Base-by-base conservation (phyloP, 2,888 invertebrate genomes). In the Drosophila affinis region DNA sequence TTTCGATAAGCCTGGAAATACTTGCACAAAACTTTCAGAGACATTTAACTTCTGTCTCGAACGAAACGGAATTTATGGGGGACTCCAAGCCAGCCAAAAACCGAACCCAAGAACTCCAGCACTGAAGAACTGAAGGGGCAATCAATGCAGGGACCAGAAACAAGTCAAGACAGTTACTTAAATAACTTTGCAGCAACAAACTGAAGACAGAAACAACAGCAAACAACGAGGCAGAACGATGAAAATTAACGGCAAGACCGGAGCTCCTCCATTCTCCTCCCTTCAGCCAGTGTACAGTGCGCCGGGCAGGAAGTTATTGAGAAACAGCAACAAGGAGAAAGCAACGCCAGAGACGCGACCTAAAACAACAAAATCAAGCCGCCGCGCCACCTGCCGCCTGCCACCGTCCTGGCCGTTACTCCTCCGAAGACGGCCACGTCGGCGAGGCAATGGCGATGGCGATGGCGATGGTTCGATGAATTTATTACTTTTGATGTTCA, bases 401-500 rank as follows among this genome's bases (percentile, higher is more conserved):
- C 54, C 55, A 32, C 46, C 68, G 74, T 70, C 84, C 73, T 75
- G 73, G 57, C 29, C 53, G 52, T 7, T 7, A 6, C 14, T 5
- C n/a, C 14, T 39, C 7, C n/a, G 39, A 6, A 39, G 14, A 39
- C 7, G 39, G 39, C 39, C 14, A 6, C 39, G 39, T 39, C 39
- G 39, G 14, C 39, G 14, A 39, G 57, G 72, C 45, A 14, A 29
- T 29, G 72, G 74, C 77, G 21, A 21, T 21, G 21, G 21, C 21
- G 77, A 83, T 80, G 21, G 21, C 21, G 77, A 83, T 80, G 87
- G 91, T 90, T 91, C 90, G 90, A 90, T 90, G 88, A 91, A 90
- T 91, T 90, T 90, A 90, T 90, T 91, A 85, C 90, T 87, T 84
- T 81, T 77, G 77, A 78, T 79, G 79, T 83, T 89, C 76, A 79